Conservation (phyloP, 2,113 vertebrate species). For the Holacanthus passer region DNA sequence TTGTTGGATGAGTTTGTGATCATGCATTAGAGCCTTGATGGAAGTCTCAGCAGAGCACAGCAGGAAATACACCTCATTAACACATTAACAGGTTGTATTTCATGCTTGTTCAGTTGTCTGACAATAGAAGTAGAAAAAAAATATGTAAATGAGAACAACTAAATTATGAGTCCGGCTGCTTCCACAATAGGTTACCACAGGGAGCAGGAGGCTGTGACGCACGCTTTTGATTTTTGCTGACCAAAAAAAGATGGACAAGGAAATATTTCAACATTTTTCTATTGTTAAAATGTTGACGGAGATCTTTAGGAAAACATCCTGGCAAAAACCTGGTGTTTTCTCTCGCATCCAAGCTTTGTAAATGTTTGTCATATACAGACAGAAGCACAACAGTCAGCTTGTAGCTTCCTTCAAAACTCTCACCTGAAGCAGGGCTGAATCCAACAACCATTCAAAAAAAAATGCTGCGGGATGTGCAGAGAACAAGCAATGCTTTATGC, state of each 20-base stretch:
- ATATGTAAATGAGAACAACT: not conserved
- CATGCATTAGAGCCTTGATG: not conserved
- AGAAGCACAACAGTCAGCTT: not conserved
- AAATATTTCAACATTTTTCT: not conserved
- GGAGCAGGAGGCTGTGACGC: too few relatives aligned
- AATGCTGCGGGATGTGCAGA: conserved; percentile 23
- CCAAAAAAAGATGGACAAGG: not conserved
- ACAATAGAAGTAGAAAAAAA: not conserved
- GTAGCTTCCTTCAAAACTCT: not conserved
- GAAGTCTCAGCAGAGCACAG: not conserved
- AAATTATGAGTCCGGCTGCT: not conserved
- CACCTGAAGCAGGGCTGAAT: conserved; percentile 6
- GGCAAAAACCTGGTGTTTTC: not conserved
- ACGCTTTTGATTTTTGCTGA: not conserved
- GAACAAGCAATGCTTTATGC: conserved; percentile 31
- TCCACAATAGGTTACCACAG: not conserved
- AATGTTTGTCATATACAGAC: conserved; percentile 11
- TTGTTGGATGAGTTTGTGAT: not conserved
- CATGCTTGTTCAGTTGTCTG: not conserved
- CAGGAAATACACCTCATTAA: not conserved
- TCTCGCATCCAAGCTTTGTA: not conserved
- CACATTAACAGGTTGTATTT: too few relatives aligned
- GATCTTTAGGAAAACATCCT: not conserved
- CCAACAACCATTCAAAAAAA: not conserved
- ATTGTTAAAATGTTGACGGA: not conserved